Conservation (phyloP, 1,140 invertebrate species). For the Pachyrhynchus sulphureomaculatus region DNA sequence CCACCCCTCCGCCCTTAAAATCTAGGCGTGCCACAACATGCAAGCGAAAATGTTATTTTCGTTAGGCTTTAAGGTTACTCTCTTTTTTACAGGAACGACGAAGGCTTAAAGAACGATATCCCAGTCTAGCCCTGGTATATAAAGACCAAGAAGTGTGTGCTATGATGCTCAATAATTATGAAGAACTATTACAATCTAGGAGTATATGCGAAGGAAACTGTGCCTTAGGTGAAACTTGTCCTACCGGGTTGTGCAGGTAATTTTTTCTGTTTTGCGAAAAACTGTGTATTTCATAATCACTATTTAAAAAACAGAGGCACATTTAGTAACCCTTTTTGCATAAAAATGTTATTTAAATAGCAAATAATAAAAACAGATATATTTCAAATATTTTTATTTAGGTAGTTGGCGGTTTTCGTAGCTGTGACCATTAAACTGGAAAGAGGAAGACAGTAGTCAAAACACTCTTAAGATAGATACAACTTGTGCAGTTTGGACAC, state of each 20-base stretch:
- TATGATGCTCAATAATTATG: conserved; percentile 76
- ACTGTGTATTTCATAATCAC: too few species aligned
- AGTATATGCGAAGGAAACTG: conserved; percentile 86
- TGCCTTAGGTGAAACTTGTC: conserved; percentile 78
- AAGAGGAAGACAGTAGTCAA: background rate
- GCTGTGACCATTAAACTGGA: too few species aligned
- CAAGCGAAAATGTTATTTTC: too few species aligned
- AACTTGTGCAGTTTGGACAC: background rate
- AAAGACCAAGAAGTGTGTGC: conserved; percentile 76
- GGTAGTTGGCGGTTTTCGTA: too few species aligned
- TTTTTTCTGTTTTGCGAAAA: too few species aligned
- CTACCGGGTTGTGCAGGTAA: conserved; percentile 66
- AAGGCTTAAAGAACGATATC: conserved; percentile 79
- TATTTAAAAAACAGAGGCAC: too few species aligned
- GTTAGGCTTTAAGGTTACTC: too few species aligned
- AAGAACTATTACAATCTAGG: conserved; percentile 71
- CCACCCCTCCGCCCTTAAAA: too few species aligned
- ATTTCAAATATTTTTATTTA: too few species aligned
- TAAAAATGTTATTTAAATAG: too few species aligned
- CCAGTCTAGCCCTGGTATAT: conserved; percentile 70
- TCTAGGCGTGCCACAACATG: background rate
- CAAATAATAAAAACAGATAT: too few species aligned
- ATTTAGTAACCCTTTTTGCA: too few species aligned
- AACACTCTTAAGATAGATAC: background rate
- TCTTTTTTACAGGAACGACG: conserved; percentile 63